Percentiles rank a stretch among this genome's conserved stretches.
phyloP scores from a whole-genome alignment of 2,888 invertebrate species.

The Aethes cnicana region DNA sequence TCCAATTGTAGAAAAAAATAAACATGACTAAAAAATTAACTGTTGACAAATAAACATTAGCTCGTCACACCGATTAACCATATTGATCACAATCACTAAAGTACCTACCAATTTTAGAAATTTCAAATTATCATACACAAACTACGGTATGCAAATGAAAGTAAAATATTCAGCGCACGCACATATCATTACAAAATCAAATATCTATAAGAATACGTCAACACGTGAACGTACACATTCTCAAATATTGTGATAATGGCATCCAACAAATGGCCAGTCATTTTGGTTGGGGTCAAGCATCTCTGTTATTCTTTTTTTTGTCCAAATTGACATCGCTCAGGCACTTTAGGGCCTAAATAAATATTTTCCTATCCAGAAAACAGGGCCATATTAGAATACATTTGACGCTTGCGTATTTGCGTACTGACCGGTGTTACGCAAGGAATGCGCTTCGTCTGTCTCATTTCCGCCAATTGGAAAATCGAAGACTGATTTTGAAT shows the following conservation, averaged over 20 bases:
- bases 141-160: conserved; percentile 14
- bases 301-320: conserved; percentile 24
- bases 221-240: conserved; percentile 18
- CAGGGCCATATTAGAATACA: conserved; percentile 31
- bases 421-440: conserved; percentile 19
- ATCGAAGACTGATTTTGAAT: not conserved
- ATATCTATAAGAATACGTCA: conserved; percentile 20
- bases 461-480: too few species aligned
- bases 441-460: conserved; percentile 12
- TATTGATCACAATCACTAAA: too few species aligned
- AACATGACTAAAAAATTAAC: too few species aligned
- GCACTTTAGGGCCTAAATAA: conserved; percentile 35
- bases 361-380: conserved; percentile 35
- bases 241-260: conserved; percentile 28
- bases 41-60: too few species aligned
- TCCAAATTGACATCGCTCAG: conserved; percentile 31
- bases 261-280: conserved; percentile 2
- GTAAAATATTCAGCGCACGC: conserved; percentile 12
- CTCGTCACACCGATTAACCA: too few species aligned
- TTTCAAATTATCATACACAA: conserved; percentile 20
- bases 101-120: not conserved
- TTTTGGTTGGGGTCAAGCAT: conserved; percentile 30
- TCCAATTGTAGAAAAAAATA: too few species aligned
- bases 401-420: conserved; percentile 25
- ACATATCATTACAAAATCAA: conserved; percentile 29